These are phyloP conservation scores for Argyresthia goedartella DNA, from an alignment of 2,888 invertebrate species.

Conservation along the genomic window DNA sequence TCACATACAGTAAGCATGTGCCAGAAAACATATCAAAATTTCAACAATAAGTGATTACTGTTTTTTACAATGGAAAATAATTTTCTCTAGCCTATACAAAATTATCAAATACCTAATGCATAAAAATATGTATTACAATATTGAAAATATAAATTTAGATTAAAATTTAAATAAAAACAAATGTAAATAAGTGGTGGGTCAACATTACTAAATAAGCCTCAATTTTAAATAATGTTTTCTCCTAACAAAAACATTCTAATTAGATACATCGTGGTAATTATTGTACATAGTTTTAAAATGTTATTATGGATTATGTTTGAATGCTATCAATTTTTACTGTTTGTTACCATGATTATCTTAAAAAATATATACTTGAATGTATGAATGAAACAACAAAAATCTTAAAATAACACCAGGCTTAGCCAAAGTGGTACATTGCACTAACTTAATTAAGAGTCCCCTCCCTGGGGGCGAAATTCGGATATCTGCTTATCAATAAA, in stretches of 20 bases:
- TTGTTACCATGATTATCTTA: background rate
- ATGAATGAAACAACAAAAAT: slow-evolving; percentile 25
- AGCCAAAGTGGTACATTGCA: slow-evolving; percentile 59
- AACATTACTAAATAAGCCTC: slow-evolving; percentile 5
- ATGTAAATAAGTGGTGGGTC: slow-evolving; percentile 5
- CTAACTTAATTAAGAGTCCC: slow-evolving; percentile 16
- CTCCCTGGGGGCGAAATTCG: no score
- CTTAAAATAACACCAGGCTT: slow-evolving; percentile 50
- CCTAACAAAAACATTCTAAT: background rate
- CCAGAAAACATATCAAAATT: no score
- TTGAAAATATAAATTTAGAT: background rate
- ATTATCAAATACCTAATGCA: background rate
- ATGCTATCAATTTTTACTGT: background rate
- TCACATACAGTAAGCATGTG: no score
- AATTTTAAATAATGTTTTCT: background rate
- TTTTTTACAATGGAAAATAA: no score
- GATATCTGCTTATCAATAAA: no score
- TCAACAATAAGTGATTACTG: no score
- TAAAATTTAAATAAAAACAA: background rate
- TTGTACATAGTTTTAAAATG: background rate
- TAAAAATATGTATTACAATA: background rate
- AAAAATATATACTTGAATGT: background rate
- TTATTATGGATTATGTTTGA: background rate
- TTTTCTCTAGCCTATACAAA: background rate
- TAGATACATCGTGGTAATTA: background rate